Conservation (phyloP, 2,888 invertebrate species). For the Noctua pronuba region DNA sequence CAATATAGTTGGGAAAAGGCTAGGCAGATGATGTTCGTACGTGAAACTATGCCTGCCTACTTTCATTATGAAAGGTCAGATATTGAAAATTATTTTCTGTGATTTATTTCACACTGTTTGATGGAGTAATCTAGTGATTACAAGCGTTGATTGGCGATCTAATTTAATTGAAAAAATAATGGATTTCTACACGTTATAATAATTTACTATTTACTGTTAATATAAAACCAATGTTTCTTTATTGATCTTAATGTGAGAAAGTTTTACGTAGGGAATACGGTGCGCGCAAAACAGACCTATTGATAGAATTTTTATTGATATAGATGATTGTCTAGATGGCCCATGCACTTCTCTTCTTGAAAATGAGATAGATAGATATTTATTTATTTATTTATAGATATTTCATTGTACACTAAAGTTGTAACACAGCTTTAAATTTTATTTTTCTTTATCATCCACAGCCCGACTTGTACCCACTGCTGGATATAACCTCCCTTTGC, state of each 20-base stretch:
- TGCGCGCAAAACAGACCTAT: background rate
- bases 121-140: background rate
- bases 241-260: background rate
- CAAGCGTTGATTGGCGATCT: constrained; percentile 1
- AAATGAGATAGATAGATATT: no score
- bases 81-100: background rate
- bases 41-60: background rate
- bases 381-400: no score
- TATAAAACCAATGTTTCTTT: no score
- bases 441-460: no score
- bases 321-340: background rate
- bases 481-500: no score
- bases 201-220: background rate
- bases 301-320: background rate
- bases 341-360: background rate
- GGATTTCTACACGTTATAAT: background rate
- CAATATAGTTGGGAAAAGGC: no score
- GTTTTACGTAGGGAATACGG: background rate
- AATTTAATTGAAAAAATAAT: constrained; percentile 6
- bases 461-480: no score
- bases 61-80: background rate
- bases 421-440: no score
- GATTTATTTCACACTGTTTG: constrained; percentile 6
- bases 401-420: no score
- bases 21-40: no score